A percentile compares a stretch with the other conserved stretches of the same genome.
Conservation (phyloP, 2,888 invertebrate genomes). For the Eilema depressum region DNA sequence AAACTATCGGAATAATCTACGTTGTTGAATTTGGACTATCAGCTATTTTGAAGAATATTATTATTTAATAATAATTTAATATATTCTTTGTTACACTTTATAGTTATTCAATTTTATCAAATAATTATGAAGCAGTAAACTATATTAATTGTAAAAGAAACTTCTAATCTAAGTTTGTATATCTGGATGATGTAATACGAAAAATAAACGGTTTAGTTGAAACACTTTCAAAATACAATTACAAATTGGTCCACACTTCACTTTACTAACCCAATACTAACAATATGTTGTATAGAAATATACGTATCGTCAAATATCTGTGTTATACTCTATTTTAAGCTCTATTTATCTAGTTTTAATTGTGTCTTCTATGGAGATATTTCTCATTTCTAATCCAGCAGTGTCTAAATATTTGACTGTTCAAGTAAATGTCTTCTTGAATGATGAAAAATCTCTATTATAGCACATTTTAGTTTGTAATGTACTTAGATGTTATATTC, state of each 20-base stretch:
- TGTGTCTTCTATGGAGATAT: slow-evolving; percentile 15
- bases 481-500: slow-evolving; percentile 34
- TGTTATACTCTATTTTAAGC: slow-evolving; percentile 73
- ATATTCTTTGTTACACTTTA: background rate
- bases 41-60: background rate
- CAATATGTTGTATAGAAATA: slow-evolving; percentile 57
- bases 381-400: background rate
- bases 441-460: slow-evolving; percentile 26
- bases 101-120: background rate
- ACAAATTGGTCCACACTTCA: background rate
- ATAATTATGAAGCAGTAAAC: background rate
- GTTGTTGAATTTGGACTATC: background rate
- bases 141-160: background rate
- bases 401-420: background rate
- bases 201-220: background rate
- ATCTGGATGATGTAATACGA: background rate
- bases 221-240: background rate
- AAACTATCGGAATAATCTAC: background rate
- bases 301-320: slow-evolving; percentile 80
- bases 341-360: slow-evolving; percentile 58
- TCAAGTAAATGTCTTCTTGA: background rate
- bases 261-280: slow-evolving; percentile 43
- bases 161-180: background rate
- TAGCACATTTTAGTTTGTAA: slow-evolving; percentile 28
- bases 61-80: background rate